Evolutionary conservation across 2,797 vertebrate genomes (phyloP), one percentile per base, ranked within the genome.

Genomic region (Fistularia tabacaria): DNA sequence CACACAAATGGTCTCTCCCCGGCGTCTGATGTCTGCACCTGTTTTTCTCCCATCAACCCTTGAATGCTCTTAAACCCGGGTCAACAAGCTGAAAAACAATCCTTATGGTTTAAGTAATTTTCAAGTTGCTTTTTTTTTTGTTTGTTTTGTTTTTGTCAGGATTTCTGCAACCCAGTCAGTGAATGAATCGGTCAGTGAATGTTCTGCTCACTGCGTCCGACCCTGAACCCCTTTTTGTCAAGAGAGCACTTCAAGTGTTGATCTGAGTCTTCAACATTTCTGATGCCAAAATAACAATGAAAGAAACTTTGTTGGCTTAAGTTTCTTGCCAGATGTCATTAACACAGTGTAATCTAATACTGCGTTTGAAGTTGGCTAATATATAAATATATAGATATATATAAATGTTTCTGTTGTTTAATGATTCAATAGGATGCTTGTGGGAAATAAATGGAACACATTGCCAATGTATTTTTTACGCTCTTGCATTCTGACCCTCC

Each of bases 391-490:
- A 66, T 72, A 57, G 66, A 51, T 78, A 76, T 74, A 74, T 82
- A 64, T 39, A 54, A 81, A 77, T 46, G 54, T 77, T 73, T 84
- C 59, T 66, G 66, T 69, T 69, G 47, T 73, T 68, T 81, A 51
- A 46, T 69, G 44, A 73, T 71, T 80, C 54, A 47, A 69, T 78
- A 72, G 82, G 84, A 81, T 77, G 77, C 82, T 64, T 80, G 65
- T 79, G 73, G 59, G 59, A 66, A 74, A 69, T 36, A 63, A 59
- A 74, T 66, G 62, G 56, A 66, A 64, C 65, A 69, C 61, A 57
- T 83, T 87, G 85, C 83, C 87, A 86, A 82, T 85, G 83, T 85
- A 71, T 83, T 84, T 85, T 81, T 47, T 66, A 71, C 73, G 48
- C 6, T 11, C 25, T 45, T 59, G 57, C 66, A 56, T 75, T 60